Conservation (phyloP, 2,113 vertebrate species). For the Hyperoodon ampullatus region DNA sequence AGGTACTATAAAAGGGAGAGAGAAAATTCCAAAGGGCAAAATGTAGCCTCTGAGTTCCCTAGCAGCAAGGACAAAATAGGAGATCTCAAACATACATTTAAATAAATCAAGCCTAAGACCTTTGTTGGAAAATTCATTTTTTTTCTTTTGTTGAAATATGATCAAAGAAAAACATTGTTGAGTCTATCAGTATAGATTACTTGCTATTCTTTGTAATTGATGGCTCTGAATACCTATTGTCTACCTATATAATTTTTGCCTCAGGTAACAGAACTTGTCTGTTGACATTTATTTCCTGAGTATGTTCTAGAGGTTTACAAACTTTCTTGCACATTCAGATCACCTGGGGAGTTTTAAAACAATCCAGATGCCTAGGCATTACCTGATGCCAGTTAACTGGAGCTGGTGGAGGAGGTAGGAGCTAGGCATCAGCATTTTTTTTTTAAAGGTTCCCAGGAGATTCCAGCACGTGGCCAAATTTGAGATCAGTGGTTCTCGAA, state of each 20-base stretch:
- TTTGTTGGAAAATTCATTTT: background rate
- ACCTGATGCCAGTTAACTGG: background rate
- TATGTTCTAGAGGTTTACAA: background rate
- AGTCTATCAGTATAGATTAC: background rate
- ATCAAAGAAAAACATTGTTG: background rate
- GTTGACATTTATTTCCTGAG: background rate
- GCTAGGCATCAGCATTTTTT: background rate
- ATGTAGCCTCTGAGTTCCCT: background rate
- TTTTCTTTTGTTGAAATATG: conserved; percentile 19
- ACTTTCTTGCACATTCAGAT: background rate
- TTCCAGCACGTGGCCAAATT: background rate
- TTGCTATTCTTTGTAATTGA: background rate
- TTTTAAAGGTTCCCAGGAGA: background rate
- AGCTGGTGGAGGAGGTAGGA: background rate
- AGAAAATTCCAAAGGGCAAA: background rate
- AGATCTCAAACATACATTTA: background rate
- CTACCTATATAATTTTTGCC: background rate
- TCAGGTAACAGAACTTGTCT: background rate
- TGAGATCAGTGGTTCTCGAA: conserved; percentile 32
- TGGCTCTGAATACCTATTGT: background rate
- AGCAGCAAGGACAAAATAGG: background rate
- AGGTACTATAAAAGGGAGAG: background rate
- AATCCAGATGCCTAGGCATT: background rate
- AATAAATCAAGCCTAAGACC: conserved; percentile 25
- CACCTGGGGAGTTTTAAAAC: background rate